A percentile compares a stretch with the other conserved stretches of the same genome.
These are phyloP conservation scores for Trichogramma pretiosum DNA, from an alignment of 1,140 invertebrate genomes.

Conservation along the genomic window DNA sequence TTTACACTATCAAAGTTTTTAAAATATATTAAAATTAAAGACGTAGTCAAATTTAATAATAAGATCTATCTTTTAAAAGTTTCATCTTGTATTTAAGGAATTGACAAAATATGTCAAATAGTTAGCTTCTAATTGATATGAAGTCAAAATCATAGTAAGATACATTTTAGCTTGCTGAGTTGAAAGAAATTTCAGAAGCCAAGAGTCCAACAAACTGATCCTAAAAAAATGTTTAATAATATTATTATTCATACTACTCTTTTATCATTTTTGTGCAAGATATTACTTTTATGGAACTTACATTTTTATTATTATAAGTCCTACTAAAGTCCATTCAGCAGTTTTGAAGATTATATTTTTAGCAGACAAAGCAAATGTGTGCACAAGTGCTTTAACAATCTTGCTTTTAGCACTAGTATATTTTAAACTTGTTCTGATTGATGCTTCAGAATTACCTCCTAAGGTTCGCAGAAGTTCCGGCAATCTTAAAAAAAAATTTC, in stretches of 20 bases:
- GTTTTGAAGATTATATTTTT: slow-evolving; percentile 43
- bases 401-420: slow-evolving; percentile 24
- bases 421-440: slow-evolving; percentile 13
- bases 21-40: too few relatives aligned
- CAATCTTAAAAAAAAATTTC: slow-evolving; percentile 26
- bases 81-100: slow-evolving; percentile 21
- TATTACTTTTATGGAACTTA: slow-evolving; percentile 24
- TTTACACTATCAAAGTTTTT: too few relatives aligned
- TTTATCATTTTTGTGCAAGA: neutral
- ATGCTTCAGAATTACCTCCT: slow-evolving; percentile 17
- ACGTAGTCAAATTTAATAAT: neutral
- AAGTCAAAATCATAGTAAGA: slow-evolving; percentile 40
- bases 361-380: slow-evolving; percentile 41
- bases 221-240: slow-evolving; percentile 25
- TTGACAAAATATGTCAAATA: slow-evolving; percentile 38
- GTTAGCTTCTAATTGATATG: slow-evolving; percentile 39
- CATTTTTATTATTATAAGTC: slow-evolving; percentile 43
- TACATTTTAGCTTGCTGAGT: slow-evolving; percentile 35
- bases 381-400: slow-evolving; percentile 33
- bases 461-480: slow-evolving; percentile 39
- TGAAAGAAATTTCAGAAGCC: slow-evolving; percentile 28
- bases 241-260: slow-evolving; percentile 5
- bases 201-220: slow-evolving; percentile 35
- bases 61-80: neutral
- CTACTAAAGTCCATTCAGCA: slow-evolving; percentile 42